phyloP scores from a whole-genome alignment of 1,140 invertebrate genomes.

The Drosophila mojavensis region DNA sequence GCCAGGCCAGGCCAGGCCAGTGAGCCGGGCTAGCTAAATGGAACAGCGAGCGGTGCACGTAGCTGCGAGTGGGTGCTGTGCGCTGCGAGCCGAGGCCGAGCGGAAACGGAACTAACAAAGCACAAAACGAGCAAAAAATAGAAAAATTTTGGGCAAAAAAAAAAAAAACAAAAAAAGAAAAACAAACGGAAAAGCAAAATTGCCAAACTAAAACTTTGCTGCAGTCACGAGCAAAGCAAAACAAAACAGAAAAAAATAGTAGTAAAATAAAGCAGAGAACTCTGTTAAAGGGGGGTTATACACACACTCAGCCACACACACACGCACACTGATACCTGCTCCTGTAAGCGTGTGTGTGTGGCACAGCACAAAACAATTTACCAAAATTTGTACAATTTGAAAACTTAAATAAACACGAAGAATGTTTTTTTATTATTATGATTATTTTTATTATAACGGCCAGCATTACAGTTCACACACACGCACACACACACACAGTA shows the following conservation, averaged over 20 bases:
- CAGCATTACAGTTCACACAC: constrained; percentile 49
- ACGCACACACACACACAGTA: constrained; percentile 5
- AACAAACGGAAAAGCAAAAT: constrained; percentile 65
- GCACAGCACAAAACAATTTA: constrained; percentile 80
- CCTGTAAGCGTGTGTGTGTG: constrained; percentile 11
- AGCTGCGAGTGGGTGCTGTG: constrained; percentile 17
- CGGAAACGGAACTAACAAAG: constrained; percentile 80
- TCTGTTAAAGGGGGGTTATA: constrained; percentile 15
- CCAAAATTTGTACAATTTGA: constrained; percentile 81
- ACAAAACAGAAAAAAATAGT: constrained; percentile 14
- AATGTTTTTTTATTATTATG: constrained; percentile 78
- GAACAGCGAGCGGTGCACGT: constrained; percentile 38
- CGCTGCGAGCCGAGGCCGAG: constrained; percentile 23
- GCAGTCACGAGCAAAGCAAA: constrained; percentile 29
- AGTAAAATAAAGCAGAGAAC: constrained; percentile 1
- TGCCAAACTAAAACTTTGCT: constrained; percentile 79
- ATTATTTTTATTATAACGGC: constrained; percentile 70
- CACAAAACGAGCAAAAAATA: constrained; percentile 63
- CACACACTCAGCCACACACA: constrained; percentile 1
- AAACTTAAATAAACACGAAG: constrained; percentile 78
- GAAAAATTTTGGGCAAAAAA: constrained; percentile 39
- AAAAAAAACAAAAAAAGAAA: constrained; percentile 77
- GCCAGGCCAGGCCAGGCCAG: background rate
- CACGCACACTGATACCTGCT: constrained; percentile 20
- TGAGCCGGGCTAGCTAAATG: constrained; percentile 44